Evolutionary conservation across 2,797 vertebrate genomes (phyloP).

Genomic region (Tamandua tetradactyla): DNA sequence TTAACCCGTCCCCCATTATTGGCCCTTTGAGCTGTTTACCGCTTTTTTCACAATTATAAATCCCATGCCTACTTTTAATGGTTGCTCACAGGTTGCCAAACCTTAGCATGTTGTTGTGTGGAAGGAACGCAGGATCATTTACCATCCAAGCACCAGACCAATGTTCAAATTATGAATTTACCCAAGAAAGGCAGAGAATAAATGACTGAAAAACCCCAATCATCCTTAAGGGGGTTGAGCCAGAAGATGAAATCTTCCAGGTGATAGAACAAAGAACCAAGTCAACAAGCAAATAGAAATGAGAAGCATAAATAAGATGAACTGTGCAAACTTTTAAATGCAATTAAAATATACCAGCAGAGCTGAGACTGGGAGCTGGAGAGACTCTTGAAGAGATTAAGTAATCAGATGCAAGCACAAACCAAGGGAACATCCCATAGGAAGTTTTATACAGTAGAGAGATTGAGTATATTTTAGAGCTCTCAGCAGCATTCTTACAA

Average conservation of each 20-base stretch:
- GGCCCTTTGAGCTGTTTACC: constrained; percentile 42
- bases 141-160: neutral
- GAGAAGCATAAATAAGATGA: neutral
- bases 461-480: accelerated
- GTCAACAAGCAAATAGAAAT: neutral
- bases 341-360: neutral
- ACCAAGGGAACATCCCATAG: neutral
- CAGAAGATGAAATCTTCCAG: constrained; percentile 38
- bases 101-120: neutral
- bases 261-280: neutral
- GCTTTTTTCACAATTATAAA: constrained; percentile 41
- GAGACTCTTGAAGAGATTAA: neutral
- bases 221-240: neutral
- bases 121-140: constrained; percentile 35
- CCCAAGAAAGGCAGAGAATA: constrained; percentile 18
- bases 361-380: neutral
- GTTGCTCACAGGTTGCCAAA: constrained; percentile 32
- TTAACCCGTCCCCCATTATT: constrained; percentile 2
- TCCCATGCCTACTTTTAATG: constrained; percentile 58
- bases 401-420: neutral
- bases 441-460: neutral
- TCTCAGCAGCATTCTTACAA: neutral
- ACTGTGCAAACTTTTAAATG: neutral
- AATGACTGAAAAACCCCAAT: neutral
- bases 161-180: constrained; percentile 43